Evolutionary conservation across 1,140 invertebrate species (phyloP), one percentile per base, ranked within the genome.

Genomic region (Polypedilum vanderplanki): DNA sequence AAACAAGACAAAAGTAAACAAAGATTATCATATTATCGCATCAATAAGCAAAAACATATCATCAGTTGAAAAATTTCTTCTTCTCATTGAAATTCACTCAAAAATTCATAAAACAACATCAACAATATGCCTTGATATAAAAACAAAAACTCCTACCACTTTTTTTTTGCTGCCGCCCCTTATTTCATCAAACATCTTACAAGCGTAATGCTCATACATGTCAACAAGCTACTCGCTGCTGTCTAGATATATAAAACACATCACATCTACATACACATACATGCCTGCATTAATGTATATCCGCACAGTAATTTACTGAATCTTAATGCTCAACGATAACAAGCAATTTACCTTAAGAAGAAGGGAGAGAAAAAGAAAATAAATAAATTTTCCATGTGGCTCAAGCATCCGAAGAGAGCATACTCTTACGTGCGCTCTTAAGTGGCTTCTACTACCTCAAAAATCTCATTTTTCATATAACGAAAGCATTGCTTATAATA

Each of bases 151-250:
- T 33, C 24, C 24, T 5, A 33, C 24, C 24, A 33, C 24, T 33
- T 5, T 33, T 33, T 1, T 5, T 33, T 33, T 33, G 5, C 24
- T 33, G 24, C 24, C 24, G 24, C 24, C 24, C 10, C 46, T 12
- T 12, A 57, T 57, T 57, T 57, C 46, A 57, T 57, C 46, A 57
- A 33, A n/a, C 46, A 57, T 57, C 46, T 57, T 57, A 57, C 12
- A 57, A n/a, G 46, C n/a, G n/a, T 57, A 57, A 15, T 57, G n/a
- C 46, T 57, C n/a, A 57, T 57, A n/a, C 8, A 57, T 57, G 46
- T 57, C 46, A 57, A 57, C 46, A 57, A 57, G 46, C 46, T 57
- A 15, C 46, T 57, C 46, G 12, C n/a, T 12, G n/a, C 4, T 57
- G 10, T 57, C 12, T n/a, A 57, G 12, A 57, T 12, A n/a, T n/a